Conservation (phyloP, 2,888 invertebrate species). For the Drosophila incognita region DNA sequence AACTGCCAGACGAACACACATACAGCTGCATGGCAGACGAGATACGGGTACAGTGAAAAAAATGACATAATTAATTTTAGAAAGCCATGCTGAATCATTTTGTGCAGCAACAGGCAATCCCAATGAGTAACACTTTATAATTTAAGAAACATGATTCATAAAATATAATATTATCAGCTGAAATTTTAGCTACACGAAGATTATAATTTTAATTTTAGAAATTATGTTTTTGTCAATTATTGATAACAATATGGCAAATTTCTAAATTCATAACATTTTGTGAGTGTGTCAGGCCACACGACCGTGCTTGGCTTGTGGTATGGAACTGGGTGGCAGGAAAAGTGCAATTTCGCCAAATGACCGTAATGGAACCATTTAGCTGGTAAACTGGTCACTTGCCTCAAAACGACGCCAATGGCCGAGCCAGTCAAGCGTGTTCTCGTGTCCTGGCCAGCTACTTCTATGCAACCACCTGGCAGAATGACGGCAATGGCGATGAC, state of each 20-base stretch:
- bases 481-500: background rate
- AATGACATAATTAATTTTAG: too few relatives aligned
- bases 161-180: background rate
- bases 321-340: conserved; percentile 22
- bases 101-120: fast-evolving
- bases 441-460: conserved; percentile 1
- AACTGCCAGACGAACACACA: background rate
- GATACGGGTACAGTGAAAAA: background rate
- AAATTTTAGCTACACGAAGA: background rate
- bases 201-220: too few relatives aligned
- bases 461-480: conserved; percentile 8
- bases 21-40: background rate
- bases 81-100: fast-evolving
- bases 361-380: conserved; percentile 57
- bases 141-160: too few relatives aligned
- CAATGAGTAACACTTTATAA: background rate
- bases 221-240: background rate
- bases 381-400: conserved; percentile 42
- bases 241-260: background rate
- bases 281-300: background rate
- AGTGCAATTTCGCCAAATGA: conserved; percentile 48
- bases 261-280: background rate
- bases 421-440: conserved; percentile 52
- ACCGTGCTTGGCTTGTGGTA: background rate
- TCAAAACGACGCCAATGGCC: conserved; percentile 32